Evolutionary conservation across 2,797 vertebrate species (phyloP), one percentile per base, ranked within the genome.

Genomic region (Antrozous pallidus): DNA sequence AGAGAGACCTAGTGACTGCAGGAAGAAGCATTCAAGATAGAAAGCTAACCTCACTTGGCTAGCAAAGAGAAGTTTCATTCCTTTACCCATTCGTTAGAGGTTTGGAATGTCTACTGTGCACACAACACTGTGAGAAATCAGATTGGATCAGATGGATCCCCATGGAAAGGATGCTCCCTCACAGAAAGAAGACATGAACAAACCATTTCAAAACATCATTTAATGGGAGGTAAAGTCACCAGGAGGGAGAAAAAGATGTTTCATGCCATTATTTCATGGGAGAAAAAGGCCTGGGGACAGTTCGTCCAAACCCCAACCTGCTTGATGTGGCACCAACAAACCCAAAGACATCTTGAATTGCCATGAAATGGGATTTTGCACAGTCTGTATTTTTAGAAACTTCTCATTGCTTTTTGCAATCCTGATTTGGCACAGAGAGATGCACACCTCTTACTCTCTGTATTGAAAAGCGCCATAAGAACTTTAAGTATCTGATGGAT

Each of bases 321-420:
- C 12, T 16, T 13, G 10, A 26, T 5, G 13, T 36, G 70, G 11
- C 22, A 8, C 36, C 54, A 71, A 5, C 17, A 18, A 45, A 71
- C 81, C 16, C 9, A 40, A 56, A 71, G 47, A 36, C 40, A 47
- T 70, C 70, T 58, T 36, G 90, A 95, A 28, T 49, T 40, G 58
- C 94, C 69, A n/a, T 91, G 90, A 95, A 95, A 92, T 92, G 85
- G n/a, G 13, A 90, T 92, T 95, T 73, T 84, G 54, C 92, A 70
- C 74, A 77, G 93, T 86, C 26, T 49, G 6, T 97, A 95, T 93
- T 96, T 97, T 96, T 96, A 96, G 96, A 94, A 93, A 45, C 31
- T 88, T 88, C 90, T 94, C 85, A 56, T 93, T 80, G 75, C 83
- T 69, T 67, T 67, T 24, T 24, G 22, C 45, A 75, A 91, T 40